phyloP scores from a whole-genome alignment of 2,797 vertebrate genomes.

The Crenuchus spilurus region DNA sequence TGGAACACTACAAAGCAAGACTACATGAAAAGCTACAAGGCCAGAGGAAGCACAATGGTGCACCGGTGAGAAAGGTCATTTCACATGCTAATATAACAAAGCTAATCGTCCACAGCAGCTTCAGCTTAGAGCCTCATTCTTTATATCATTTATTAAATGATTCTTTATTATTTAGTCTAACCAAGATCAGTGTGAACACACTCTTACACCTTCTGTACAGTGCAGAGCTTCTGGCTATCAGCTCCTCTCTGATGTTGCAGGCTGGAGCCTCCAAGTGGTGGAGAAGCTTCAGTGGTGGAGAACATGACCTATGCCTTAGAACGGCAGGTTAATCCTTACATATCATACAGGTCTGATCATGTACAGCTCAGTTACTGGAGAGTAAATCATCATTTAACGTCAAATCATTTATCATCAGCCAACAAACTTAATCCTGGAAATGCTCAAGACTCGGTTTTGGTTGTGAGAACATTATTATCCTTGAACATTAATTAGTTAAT shows the following conservation, averaged over 20 bases:
- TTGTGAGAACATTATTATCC: too few relatives aligned
- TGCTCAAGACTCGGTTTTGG: too few relatives aligned
- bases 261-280: conserved; percentile 2
- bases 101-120: neutral
- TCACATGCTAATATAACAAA: neutral
- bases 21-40: too few relatives aligned
- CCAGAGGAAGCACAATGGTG: neutral
- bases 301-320: too few relatives aligned
- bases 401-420: too few relatives aligned
- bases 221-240: conserved; percentile 4
- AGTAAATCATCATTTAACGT: too few relatives aligned
- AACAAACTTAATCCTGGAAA: too few relatives aligned
- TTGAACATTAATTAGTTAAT: too few relatives aligned
- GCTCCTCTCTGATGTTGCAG: conserved; percentile 6
- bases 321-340: too few relatives aligned
- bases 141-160: neutral
- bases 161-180: neutral
- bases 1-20: conserved; percentile 38
- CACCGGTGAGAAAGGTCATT: neutral
- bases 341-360: too few relatives aligned
- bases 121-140: neutral
- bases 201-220: too few relatives aligned
- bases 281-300: neutral
- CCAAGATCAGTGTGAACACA: neutral
- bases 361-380: too few relatives aligned